Conservation (phyloP, 2,797 vertebrate genomes). For the Chloroceryle amazona region DNA sequence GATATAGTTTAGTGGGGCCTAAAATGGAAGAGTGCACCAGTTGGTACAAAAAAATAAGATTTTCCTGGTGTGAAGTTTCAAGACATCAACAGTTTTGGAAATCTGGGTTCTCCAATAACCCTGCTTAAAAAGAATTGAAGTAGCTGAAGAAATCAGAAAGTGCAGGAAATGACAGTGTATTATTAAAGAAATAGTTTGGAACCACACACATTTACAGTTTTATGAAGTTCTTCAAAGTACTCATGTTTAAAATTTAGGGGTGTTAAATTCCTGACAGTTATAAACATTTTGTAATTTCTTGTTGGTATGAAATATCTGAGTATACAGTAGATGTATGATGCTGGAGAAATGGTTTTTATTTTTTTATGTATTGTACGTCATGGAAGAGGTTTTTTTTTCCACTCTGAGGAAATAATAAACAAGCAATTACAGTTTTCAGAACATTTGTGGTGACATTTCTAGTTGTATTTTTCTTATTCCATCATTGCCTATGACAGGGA, state of each 20-base stretch:
- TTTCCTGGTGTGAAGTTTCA: neutral
- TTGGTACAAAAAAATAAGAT: neutral
- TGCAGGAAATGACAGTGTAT: neutral
- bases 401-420: neutral
- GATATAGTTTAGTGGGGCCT: neutral
- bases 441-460: neutral
- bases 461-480: neutral
- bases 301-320: neutral
- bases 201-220: neutral
- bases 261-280: neutral
- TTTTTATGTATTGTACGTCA: neutral
- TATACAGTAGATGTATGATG: neutral
- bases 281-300: neutral
- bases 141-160: neutral
- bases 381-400: neutral
- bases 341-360: neutral
- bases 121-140: neutral
- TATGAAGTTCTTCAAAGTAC: neutral
- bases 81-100: neutral
- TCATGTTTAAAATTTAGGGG: neutral
- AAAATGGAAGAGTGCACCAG: neutral
- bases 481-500: neutral
- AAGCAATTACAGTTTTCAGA: neutral
- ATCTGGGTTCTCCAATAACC: neutral
- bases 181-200: neutral